These are phyloP conservation scores for Microcaecilia unicolor DNA, from an alignment of 2,797 vertebrate species.

Conservation along the genomic window DNA sequence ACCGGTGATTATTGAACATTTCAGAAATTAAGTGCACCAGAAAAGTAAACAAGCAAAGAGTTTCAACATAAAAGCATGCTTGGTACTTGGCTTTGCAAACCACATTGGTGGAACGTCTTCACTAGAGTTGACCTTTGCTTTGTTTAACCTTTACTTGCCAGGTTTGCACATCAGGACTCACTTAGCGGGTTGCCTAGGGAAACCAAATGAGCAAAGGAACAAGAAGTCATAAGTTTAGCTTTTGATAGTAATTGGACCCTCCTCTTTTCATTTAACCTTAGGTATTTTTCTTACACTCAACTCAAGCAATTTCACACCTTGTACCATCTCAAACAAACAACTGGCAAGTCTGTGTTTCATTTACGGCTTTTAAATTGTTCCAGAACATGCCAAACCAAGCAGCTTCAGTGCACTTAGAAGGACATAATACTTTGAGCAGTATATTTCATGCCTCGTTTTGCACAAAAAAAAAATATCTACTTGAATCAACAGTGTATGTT, in stretches of 20 bases:
- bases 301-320: neutral
- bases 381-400: no score
- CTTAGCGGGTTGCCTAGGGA: neutral
- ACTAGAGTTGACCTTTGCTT: neutral
- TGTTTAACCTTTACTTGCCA: constrained; percentile 3
- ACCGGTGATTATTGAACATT: neutral
- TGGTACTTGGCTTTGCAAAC: neutral
- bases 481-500: no score
- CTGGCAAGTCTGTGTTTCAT: neutral
- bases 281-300: neutral
- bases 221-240: neutral
- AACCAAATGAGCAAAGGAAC: neutral
- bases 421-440: no score
- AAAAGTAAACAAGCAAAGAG: neutral
- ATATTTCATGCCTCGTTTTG: no score
- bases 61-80: neutral
- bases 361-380: no score
- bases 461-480: no score
- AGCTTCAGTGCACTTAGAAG: no score
- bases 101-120: neutral
- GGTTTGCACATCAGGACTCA: neutral
- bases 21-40: rapidly evolving
- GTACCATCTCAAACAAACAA: neutral
- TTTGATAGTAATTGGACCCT: neutral
- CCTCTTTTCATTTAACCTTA: neutral